phyloP scores from a whole-genome alignment of 2,113 vertebrate species.

The Xyrauchen texanus region DNA sequence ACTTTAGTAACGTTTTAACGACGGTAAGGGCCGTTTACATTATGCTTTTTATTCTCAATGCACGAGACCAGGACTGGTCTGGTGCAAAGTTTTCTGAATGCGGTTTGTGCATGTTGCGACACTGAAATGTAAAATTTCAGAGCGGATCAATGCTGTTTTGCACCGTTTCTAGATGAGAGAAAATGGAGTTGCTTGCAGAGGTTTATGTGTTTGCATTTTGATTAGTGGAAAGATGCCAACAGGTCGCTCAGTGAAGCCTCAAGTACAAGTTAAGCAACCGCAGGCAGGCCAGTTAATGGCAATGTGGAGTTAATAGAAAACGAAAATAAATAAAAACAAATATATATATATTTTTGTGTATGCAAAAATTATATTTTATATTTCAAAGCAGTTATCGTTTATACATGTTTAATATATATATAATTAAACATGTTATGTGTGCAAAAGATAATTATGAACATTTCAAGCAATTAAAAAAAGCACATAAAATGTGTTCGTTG shows the following conservation, averaged over 20 bases:
- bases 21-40: conserved; percentile 77
- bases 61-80: not conserved
- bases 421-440: no score
- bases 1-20: conserved; percentile 84
- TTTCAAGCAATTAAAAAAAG: no score
- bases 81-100: not conserved
- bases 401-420: no score
- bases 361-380: no score
- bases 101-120: not conserved
- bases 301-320: not conserved
- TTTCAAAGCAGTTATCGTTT: no score
- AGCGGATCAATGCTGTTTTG: not conserved
- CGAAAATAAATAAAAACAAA: no score
- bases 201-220: not conserved
- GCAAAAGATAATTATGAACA: no score
- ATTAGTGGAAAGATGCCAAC: conserved; percentile 61
- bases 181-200: not conserved
- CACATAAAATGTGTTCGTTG: no score
- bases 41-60: not conserved
- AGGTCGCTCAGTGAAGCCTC: conserved; percentile 43
- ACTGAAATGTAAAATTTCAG: not conserved
- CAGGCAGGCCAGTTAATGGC: conserved; percentile 2
- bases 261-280: conserved; percentile 42
- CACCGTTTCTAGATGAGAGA: not conserved
- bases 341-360: no score